Base-by-base conservation (phyloP, 2,797 vertebrate species). In the Gallinago nigripennis region DNA sequence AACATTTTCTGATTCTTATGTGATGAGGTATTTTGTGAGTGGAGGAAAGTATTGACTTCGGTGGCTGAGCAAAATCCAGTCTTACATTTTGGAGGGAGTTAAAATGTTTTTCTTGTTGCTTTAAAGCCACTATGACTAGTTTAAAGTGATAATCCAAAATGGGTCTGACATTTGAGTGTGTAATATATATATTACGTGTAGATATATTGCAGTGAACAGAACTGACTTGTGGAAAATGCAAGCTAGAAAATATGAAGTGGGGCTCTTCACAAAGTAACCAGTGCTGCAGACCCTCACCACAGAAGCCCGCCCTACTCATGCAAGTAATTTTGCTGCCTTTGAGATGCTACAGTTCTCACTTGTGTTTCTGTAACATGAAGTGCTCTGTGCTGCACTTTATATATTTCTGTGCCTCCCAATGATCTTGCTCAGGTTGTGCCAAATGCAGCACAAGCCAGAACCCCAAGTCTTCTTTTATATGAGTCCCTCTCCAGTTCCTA, bases 81-180 rank as follows among this genome's bases (percentile, higher is more conserved):
- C 57, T 85, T 87, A 24, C 1, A 1, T 57, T 93, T 66, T 89
- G 35, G 57, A 92, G 93, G 64, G 75, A 94, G 39, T 90, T 90
- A 80, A 86, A 88, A 53, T 77, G 45, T 39, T 87, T 91, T 82
- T 75, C 54, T 51, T 68, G 51, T 51, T 78, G n/a, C 58, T 90
- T 93, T 86, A 65, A 90, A 83, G 37, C 45, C 27, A 5, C 53
- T n/a, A 39, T 54, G 37, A 50, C 48, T 90, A n/a, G 50, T 84
- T 94, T 64, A 60, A 92, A 90, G 72, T 57, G 50, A 54, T 95
- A 81, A 94, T 83, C 64, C 87, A 73, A 73, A 92, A 63, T 0
- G 0, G 25, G 54, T 63, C 73, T 95, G 88, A 84, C 46, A 21
- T 57, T 82, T 81, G 75, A 48, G 64, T 24, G 57, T 76, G 39